Evolutionary conservation across 1,140 invertebrate species (phyloP).

Genomic region (Dysdera silvatica): DNA sequence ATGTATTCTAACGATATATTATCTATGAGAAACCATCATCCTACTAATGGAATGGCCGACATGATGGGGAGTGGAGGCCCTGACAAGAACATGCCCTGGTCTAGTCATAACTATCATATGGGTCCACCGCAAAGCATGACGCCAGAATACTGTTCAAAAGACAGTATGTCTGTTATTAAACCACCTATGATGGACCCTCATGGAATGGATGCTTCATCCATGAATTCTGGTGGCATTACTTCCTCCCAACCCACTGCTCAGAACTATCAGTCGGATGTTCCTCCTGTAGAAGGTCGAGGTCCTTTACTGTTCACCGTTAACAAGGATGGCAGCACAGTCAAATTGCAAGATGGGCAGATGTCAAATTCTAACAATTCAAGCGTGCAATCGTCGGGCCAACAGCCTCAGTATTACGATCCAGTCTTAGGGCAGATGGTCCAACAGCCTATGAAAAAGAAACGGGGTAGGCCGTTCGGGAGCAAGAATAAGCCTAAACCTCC

Average conservation of each 20-base stretch:
- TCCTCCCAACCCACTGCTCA: constrained; percentile 6
- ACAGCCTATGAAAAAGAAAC: constrained; percentile 33
- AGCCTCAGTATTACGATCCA: constrained; percentile 21
- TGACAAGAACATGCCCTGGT: constrained; percentile 20
- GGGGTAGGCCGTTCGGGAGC: constrained; percentile 37
- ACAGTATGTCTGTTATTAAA: constrained; percentile 24
- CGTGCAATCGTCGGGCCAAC: no score
- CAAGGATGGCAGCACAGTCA: constrained; percentile 22
- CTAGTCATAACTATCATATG: constrained; percentile 16
- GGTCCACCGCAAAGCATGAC: constrained; percentile 13
- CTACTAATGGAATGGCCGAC: constrained; percentile 16
- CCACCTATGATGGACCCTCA: constrained; percentile 21
- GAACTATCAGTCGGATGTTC: constrained; percentile 22
- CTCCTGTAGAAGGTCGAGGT: constrained; percentile 16
- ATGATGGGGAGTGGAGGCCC: background rate
- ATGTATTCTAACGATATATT: constrained; percentile 23
- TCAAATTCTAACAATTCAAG: background rate
- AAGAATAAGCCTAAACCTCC: constrained; percentile 37
- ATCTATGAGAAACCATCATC: constrained; percentile 21
- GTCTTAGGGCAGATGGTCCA: constrained; percentile 18
- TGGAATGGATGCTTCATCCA: constrained; percentile 16
- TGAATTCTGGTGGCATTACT: constrained; percentile 4
- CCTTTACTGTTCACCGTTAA: constrained; percentile 23
- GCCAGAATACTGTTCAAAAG: constrained; percentile 12
- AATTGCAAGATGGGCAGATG: constrained; percentile 2